phyloP scores from a whole-genome alignment of 2,888 invertebrate genomes.

The Thalpophila matura region DNA sequence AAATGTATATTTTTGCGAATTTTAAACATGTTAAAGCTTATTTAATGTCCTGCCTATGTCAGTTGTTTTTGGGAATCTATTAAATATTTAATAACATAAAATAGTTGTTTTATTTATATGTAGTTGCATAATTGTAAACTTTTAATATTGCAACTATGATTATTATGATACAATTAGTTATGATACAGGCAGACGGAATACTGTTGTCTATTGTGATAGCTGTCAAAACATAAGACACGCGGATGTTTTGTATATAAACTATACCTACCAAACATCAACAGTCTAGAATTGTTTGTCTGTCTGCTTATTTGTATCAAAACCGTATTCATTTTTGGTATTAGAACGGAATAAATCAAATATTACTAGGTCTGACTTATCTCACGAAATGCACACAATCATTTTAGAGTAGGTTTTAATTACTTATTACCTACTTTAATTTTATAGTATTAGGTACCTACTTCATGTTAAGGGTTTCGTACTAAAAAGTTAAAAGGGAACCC shows the following conservation, averaged over 20 bases:
- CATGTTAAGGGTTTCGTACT: too few relatives aligned
- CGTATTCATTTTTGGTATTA: too few relatives aligned
- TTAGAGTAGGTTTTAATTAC: too few relatives aligned
- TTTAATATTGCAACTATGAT: background rate
- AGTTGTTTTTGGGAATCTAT: too few relatives aligned
- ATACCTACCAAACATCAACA: slow-evolving; percentile 13
- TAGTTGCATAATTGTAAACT: background rate
- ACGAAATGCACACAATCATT: too few relatives aligned
- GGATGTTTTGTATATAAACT: slow-evolving; percentile 19
- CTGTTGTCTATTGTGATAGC: slow-evolving; percentile 2
- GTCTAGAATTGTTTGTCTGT: background rate
- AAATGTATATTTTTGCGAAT: background rate
- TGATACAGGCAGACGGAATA: background rate
- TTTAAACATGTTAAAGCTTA: background rate
- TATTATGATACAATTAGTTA: slow-evolving; percentile 6
- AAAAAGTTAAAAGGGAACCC: too few relatives aligned
- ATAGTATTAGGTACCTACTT: too few relatives aligned
- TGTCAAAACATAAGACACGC: slow-evolving; percentile 11
- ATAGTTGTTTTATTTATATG: background rate
- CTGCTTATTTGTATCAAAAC: slow-evolving; percentile 4
- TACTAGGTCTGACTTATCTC: too few relatives aligned
- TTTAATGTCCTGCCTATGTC: too few relatives aligned
- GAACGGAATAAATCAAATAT: too few relatives aligned
- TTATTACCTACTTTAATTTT: too few relatives aligned
- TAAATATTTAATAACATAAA: too few relatives aligned